A percentile compares a stretch with the other conserved stretches of the same genome.
Evolutionary conservation across 2,888 invertebrate species (phyloP).

Genomic region (Drepanosiphum platanoidis): DNA sequence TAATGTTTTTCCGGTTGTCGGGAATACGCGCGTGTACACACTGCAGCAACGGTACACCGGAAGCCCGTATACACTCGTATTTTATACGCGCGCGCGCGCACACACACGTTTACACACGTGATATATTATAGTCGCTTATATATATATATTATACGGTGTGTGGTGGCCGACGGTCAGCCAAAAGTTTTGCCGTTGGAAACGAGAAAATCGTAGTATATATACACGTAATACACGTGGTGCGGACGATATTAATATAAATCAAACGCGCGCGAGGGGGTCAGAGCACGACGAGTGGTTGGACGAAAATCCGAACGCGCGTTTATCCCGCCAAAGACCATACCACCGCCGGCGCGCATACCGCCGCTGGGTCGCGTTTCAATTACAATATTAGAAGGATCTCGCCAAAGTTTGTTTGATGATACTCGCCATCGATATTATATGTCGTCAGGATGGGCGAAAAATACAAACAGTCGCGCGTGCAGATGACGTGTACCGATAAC

Average conservation of each 20-base stretch:
- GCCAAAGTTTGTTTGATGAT: too few relatives aligned
- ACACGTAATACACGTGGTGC: not conserved
- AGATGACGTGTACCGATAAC: too few relatives aligned
- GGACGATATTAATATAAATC: not conserved
- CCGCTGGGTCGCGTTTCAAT: too few relatives aligned
- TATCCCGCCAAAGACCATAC: not conserved
- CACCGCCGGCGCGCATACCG: not conserved
- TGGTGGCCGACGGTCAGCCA: not conserved
- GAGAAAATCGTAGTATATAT: not conserved
- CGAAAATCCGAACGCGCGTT: not conserved
- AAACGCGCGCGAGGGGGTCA: too few relatives aligned
- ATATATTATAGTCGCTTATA: not conserved
- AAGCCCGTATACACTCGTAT: not conserved
- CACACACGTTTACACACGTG: not conserved
- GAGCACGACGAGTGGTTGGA: not conserved
- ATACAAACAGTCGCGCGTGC: too few relatives aligned
- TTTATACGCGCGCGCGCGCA: too few relatives aligned
- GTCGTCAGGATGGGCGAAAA: not conserved
- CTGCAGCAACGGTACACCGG: not conserved
- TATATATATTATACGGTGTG: not conserved
- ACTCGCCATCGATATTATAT: too few relatives aligned
- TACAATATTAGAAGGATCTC: too few relatives aligned
- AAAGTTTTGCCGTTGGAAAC: not conserved
- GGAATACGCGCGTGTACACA: not conserved
- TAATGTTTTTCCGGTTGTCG: slow-evolving; percentile 58